Evolutionary conservation across 1,140 invertebrate genomes (phyloP).

Genomic region (Ceratina japonica): DNA sequence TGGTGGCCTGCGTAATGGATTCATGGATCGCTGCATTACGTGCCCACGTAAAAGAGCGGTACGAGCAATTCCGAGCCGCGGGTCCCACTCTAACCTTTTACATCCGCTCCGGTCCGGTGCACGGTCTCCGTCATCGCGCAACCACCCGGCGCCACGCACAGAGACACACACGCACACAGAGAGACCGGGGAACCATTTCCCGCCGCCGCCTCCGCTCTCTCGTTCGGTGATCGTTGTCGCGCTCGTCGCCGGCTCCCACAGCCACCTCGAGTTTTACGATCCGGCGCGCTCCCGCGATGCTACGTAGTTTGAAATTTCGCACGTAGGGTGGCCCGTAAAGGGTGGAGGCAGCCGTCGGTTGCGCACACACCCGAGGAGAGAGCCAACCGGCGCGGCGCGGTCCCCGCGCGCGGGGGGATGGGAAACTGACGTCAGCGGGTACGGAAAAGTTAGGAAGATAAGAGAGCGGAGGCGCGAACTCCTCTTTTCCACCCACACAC

Average conservation of each 20-base stretch:
- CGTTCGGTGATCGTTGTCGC: constrained; percentile 55
- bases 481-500: not conserved
- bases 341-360: not conserved
- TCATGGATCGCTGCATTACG: constrained; percentile 47
- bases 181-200: not conserved
- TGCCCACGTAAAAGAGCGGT: constrained; percentile 49
- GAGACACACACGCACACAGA: not conserved
- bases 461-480: constrained; percentile 60
- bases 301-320: constrained; percentile 70
- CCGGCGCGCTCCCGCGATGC: constrained; percentile 53
- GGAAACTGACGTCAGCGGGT: constrained; percentile 61
- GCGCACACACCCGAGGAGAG: not conserved
- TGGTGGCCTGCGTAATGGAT: constrained; percentile 40
- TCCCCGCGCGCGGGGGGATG: not conserved
- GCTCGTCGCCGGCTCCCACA: constrained; percentile 59
- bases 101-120: constrained; percentile 56
- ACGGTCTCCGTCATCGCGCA: constrained; percentile 6
- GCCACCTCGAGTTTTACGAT: constrained; percentile 72
- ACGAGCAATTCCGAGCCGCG: constrained; percentile 53
- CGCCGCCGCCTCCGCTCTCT: constrained; percentile 24
- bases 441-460: constrained; percentile 70
- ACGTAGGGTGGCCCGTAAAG: constrained; percentile 57
- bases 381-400: constrained; percentile 20
- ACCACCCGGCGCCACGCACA: not conserved
- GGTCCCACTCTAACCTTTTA: constrained; percentile 59